phyloP scores from a whole-genome alignment of 2,888 invertebrate genomes.

The Eupithecia abbreviata region DNA sequence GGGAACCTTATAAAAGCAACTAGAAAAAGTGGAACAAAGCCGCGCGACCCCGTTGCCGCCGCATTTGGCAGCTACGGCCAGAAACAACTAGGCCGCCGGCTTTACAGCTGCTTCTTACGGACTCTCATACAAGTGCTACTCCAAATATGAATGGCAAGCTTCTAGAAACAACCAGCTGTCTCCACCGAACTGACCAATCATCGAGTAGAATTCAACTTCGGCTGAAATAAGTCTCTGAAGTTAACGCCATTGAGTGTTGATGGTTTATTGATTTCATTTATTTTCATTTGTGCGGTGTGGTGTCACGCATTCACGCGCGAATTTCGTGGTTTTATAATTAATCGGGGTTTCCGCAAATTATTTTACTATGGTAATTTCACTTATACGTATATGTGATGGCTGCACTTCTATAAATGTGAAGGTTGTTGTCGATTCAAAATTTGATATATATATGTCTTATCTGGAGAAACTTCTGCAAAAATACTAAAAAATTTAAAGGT shows the following conservation, averaged over 20 bases:
- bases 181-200: neutral
- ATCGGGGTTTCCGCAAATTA: neutral
- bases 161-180: neutral
- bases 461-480: neutral
- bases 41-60: slow-evolving; percentile 43
- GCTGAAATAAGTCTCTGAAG: neutral
- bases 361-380: neutral
- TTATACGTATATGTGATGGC: neutral
- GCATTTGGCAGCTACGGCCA: slow-evolving; percentile 44
- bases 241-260: neutral
- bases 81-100: slow-evolving; percentile 34
- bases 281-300: neutral
- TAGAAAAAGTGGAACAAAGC: slow-evolving; percentile 41
- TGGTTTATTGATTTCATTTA: neutral
- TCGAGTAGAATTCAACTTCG: neutral
- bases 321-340: neutral
- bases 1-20: slow-evolving; percentile 41
- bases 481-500: slow-evolving; percentile 3
- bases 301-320: neutral
- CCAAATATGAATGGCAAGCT: slow-evolving; percentile 4
- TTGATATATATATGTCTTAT: neutral
- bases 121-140: slow-evolving; percentile 22
- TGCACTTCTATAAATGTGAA: neutral
- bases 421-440: neutral
- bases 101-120: slow-evolving; percentile 29